Base-by-base conservation (phyloP, 37 sponge, comb jelly and placozoan species). In the Ianthella basta region DNA sequence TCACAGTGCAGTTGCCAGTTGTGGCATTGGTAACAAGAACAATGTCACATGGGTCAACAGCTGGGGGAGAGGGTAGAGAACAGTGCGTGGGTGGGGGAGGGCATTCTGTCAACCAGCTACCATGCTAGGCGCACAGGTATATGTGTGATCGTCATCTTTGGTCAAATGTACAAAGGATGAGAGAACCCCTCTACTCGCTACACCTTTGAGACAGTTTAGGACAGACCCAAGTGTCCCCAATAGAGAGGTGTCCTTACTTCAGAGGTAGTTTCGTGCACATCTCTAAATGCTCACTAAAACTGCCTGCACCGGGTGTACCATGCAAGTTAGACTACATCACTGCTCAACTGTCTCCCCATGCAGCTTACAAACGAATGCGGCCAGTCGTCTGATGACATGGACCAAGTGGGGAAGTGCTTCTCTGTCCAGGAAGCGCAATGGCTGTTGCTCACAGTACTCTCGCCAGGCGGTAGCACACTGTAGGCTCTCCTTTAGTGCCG, bases 1-100 rank as follows among this genome's bases (percentile, higher is more conserved):
- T 56, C 32, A 93, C 88, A 56, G 89, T 65, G 30, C 82, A 88
- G 37, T 54, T 87, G 0, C 88, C 97, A 29, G 84, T 85, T 14
- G 97, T 94, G 15, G 79, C 95, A 83, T 96, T 96, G 5, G 90
- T 91, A 25, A 96, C 84, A 36, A 96, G 85, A 16, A 92, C 92
- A 23, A 96, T 1, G 54, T 91, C 89, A 24, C 73, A 34, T 1
- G 92, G 90, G 53, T 83, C 84, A 77, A 78, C 73, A 78, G 87
- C 95, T 93, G 21, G 75, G 39, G 41, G 25, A 34, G 50, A 8
- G 50, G 50, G 50, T 44, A 44, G 50, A 10, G 50, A 44, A 8
- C 6, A 8, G 35, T 41, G 30, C 5, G 24, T 4, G 3, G 39
- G 35, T 32, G 24, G 78, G 12, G 24, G 4, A 74, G 13, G 44